Evolutionary conservation across 1,140 invertebrate species (phyloP), one percentile per base, ranked within the genome.

Genomic region (Protaetia brevitarsis): DNA sequence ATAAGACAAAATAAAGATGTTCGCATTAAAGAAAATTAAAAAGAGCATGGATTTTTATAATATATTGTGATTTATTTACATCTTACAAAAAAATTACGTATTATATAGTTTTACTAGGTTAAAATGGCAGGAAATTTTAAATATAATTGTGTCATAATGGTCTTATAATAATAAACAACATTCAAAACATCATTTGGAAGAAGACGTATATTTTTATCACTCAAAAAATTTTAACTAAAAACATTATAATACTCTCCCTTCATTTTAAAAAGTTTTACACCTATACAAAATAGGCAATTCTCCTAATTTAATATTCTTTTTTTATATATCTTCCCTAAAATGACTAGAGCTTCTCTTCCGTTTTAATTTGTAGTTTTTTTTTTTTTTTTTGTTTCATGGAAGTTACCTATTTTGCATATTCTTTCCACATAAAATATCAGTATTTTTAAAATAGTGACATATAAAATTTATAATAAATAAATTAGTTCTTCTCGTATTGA

Each of bases 401-500:
- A 19, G n/a, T 45, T 45, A 45, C 41, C 41, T 45, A 45, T 45
- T 45, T 31, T 30, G 58, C 16, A 13, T 10, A 61, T 61, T 31
- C 34, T 30, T 16, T 34, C 34, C 58, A 61, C 58, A 61, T 27
- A 58, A 61, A 31, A 61, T 30, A 27, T 45, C 41, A 45, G 41
- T 45, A 45, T 29, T 59, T n/a, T 59, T 59, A 59, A 59, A 59
- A 59, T 29, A 59, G 57, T 27, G 26, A 59, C 29, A 29, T 45
- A 45, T 45, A 45, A 45, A 45, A 45, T 45, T 45, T 45, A 45
- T 45, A 45, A 45, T 73, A 68, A 72, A 67, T 51, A 65, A 59
- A n/a, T n/a, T n/a, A n/a, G n/a, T 59, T 56, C 66, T 69, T 71
- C 69, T 71, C 68, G 64, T 60, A 68, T 67, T 72, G 69, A 21